Base-by-base conservation (phyloP, 2,113 vertebrate genomes). In the Phrynosoma blainvillii region DNA sequence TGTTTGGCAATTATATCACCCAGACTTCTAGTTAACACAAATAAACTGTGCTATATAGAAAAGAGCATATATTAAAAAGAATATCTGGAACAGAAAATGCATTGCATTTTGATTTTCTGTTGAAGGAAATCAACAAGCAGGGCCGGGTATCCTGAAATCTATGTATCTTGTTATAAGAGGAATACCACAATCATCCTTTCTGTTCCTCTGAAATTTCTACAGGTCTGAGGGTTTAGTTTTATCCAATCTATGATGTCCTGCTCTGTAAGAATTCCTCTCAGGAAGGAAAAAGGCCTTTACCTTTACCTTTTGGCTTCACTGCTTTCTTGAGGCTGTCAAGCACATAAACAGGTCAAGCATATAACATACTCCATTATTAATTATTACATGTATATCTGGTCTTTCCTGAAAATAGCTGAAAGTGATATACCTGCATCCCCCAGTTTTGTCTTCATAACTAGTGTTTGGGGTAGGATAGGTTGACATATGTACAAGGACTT, bases 1-100 rank as follows among this genome's bases (percentile, higher is more conserved):
- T 80, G 36, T 52, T 74, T 65, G 66, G 42, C 32, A 75, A 4
- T 78, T 90, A n/a, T 79, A 54, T 68, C 4, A 86, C 84, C 27
- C 79, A 87, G 83, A 42, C 4, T 65, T 11, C 54, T 23, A 36
- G 79, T 27, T n/a, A 12, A 7, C 1, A 30, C 42, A 52, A 32
- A 36, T 82, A 9, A 89, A 81, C 1, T 71, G 18, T 16, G 52
- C n/a, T 79, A 42, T 36, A 70, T 84, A 4, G 10, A 30, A 32
- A 16, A 66, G 18, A 59, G 32, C 7, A 66, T 40, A 66, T 79
- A 1, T 74, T 85, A 79, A 80, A 65, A 18, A 20, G 54, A 73
- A 47, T 47, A 80, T 0, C 68, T 87, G 76, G n/a, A 65, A 82
- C 20, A 82, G 30, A 14, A 54, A 82, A 87, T 82, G 40, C 42